Percentiles rank a stretch among this genome's conserved stretches.
phyloP scores from a whole-genome alignment of 2,113 vertebrate species.

The Periophthalmodon schlosseri region DNA sequence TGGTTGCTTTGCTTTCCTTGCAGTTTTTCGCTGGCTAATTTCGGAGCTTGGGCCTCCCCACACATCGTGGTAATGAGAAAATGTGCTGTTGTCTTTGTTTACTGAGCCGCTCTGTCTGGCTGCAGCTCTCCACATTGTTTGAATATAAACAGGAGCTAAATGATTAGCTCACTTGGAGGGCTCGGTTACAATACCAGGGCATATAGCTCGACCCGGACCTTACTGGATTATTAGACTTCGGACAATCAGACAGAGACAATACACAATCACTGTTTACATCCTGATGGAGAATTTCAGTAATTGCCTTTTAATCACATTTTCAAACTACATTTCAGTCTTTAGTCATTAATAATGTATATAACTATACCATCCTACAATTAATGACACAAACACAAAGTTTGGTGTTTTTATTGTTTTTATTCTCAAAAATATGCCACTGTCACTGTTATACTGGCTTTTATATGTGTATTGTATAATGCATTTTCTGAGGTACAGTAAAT shows the following conservation, averaged over 20 bases:
- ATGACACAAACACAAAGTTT: too few species aligned
- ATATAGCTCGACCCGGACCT: conserved; percentile 21
- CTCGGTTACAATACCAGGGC: conserved; percentile 47
- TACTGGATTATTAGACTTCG: conserved; percentile 17
- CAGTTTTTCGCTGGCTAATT: conserved; percentile 72
- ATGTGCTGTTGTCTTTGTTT: conserved; percentile 75
- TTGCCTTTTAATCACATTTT: conserved; percentile 14
- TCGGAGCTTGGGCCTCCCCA: conserved; percentile 66
- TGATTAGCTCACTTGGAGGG: conserved; percentile 67
- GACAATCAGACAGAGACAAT: conserved; percentile 11
- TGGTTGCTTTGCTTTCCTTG: conserved; percentile 72
- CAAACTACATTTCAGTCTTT: background rate
- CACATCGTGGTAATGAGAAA: conserved; percentile 75
- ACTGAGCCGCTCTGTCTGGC: conserved; percentile 64
- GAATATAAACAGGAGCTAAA: conserved; percentile 69
- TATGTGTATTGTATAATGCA: too few species aligned
- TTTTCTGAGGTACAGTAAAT: too few species aligned
- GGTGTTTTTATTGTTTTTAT: too few species aligned
- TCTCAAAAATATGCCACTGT: too few species aligned
- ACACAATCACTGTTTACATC: conserved; percentile 3
- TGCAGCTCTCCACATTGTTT: conserved; percentile 70
- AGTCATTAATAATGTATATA: background rate
- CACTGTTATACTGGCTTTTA: too few species aligned
- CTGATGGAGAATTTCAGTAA: conserved; percentile 2
- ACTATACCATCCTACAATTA: too few species aligned